Evolutionary conservation across 2,888 invertebrate genomes (phyloP).

Genomic region (Meghimatium bilineatum): DNA sequence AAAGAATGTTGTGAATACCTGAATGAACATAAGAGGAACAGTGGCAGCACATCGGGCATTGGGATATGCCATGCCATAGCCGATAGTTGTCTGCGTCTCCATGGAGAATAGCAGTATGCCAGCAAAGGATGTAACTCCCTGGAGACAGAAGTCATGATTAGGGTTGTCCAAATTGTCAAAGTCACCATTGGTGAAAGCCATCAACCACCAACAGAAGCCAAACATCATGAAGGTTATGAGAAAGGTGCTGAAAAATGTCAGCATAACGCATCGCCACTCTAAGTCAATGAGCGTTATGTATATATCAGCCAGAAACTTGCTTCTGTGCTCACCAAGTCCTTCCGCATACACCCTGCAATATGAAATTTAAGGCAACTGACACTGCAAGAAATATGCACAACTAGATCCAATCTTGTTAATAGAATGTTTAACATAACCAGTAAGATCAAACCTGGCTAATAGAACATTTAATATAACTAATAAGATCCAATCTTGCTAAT

Average conservation of each 20-base stretch:
- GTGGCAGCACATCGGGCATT: conserved; percentile 94
- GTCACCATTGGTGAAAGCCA: conserved; percentile 63
- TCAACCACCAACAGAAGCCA: conserved; percentile 73
- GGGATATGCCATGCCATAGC: conserved; percentile 89
- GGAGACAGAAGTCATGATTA: conserved; percentile 44
- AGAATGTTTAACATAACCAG: too few relatives aligned
- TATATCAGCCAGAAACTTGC: conserved; percentile 82
- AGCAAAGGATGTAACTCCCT: conserved; percentile 38
- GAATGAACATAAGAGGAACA: conserved; percentile 88
- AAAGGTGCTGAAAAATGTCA: conserved; percentile 92
- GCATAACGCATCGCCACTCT: conserved; percentile 89
- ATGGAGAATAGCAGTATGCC: conserved; percentile 32
- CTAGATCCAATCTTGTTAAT: too few relatives aligned
- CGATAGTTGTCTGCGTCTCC: conserved; percentile 80
- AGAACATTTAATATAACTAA: too few relatives aligned
- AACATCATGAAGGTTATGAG: conserved; percentile 87
- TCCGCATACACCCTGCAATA: conserved; percentile 69
- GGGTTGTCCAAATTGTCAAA: conserved; percentile 56
- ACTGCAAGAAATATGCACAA: too few relatives aligned
- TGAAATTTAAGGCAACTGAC: too few relatives aligned
- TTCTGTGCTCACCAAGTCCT: conserved; percentile 82
- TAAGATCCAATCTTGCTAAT: too few relatives aligned
- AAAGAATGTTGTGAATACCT: conserved; percentile 36
- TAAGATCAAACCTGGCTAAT: too few relatives aligned
- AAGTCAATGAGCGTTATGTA: conserved; percentile 96